Evolutionary conservation across 2,113 vertebrate genomes (phyloP), one percentile per base, ranked within the genome.

Genomic region (Stomatorhinus ivindoensis): DNA sequence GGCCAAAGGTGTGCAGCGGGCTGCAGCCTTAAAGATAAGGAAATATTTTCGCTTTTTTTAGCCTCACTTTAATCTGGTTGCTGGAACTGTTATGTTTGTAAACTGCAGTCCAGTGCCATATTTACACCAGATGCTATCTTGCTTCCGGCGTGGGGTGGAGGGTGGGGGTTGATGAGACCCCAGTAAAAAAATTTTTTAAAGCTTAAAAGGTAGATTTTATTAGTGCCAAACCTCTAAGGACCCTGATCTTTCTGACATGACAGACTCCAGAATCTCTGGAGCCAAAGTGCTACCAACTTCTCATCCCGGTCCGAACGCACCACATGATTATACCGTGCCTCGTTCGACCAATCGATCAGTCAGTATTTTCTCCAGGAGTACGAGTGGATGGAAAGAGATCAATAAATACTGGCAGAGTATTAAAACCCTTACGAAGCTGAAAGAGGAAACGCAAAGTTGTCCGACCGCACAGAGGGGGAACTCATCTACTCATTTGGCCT

Each of bases 71-170:
- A 95, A 94, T 92, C 92, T 94, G 89, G 73, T 83, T 91, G 93
- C 90, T 91, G 91, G 51, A 91, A 92, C 51, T 91, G 93, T 94
- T 95, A 95, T 95, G 95, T 94, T 93, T 94, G 94, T 94, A 92
- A 91, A 90, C 89, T 87, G 84, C 91, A 92, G 91, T 90, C 88
- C 42, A 91, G 90, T 87, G 93, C 88, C 93, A 94, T 27, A 93
- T 92, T 95, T 90, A 91, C 88, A 89, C 89, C 91, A 93, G 91
- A 94, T 94, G 92, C 93, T 93, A 92, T 92, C 93, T 93, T 48
- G n/a, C 42, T 51, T 53, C 65, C 8, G 0, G 69, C 0, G 1
- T 39, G 4, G n/a, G 42, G 46, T 47, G 87, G 61, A 91, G 90
- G 90, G 90, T 24, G 90, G 90, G 90, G 90, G 15, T 21, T 5